phyloP scores from a whole-genome alignment of 2,797 vertebrate genomes.

The Characodon lateralis region DNA sequence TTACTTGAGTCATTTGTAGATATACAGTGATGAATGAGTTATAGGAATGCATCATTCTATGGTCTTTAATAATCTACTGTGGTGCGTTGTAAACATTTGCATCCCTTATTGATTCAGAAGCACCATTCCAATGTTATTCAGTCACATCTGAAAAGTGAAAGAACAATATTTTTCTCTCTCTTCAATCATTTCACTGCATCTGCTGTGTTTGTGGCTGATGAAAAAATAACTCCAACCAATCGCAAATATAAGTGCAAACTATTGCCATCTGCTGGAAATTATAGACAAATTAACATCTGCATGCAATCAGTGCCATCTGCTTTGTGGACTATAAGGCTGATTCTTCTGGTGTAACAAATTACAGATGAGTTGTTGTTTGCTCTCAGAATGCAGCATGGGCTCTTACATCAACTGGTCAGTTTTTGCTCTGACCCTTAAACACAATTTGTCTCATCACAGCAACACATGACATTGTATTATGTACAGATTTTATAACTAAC shows the following conservation, averaged over 20 bases:
- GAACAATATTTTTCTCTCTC: neutral
- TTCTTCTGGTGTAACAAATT: neutral
- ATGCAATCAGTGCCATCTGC: slow-evolving; percentile 1
- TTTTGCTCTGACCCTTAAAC: neutral
- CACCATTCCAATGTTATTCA: neutral
- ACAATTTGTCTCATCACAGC: neutral
- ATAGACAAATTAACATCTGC: neutral
- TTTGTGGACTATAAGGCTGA: neutral
- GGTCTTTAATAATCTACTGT: neutral
- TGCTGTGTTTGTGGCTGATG: neutral
- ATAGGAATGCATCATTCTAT: neutral
- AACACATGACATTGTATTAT: neutral
- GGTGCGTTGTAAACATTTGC: neutral
- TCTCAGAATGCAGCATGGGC: neutral
- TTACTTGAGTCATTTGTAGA: neutral
- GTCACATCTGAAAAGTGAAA: neutral
- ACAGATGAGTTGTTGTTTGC: neutral
- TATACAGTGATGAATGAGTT: neutral
- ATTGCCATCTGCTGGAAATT: neutral
- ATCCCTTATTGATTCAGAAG: neutral
- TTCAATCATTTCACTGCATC: neutral
- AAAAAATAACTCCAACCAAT: neutral
- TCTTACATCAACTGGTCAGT: neutral
- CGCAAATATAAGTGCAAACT: neutral
- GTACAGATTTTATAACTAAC: neutral